Evolutionary conservation across 92 coral and sea anemone species (phyloP).

Genomic region (Anthopleura xanthogrammica): DNA sequence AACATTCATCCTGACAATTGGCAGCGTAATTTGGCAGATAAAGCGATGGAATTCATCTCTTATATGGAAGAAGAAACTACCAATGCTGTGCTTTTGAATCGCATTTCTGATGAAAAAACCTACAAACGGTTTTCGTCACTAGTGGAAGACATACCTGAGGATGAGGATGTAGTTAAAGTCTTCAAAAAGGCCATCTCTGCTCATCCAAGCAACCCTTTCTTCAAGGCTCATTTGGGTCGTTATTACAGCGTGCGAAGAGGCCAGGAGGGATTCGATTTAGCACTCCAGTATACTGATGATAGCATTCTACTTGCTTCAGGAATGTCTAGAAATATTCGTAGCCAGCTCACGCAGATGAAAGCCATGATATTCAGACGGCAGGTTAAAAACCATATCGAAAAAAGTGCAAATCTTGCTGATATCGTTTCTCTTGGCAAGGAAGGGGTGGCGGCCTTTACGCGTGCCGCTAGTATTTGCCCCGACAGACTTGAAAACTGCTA

Average conservation of each 20-base stretch:
- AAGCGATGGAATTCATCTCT: slow-evolving; percentile 35
- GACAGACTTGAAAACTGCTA: slow-evolving; percentile 36
- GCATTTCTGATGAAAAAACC: slow-evolving; percentile 33
- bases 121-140: slow-evolving; percentile 44
- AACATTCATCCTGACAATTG: slow-evolving; percentile 41
- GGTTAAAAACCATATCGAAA: slow-evolving; percentile 35
- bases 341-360: slow-evolving; percentile 72
- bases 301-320: slow-evolving; percentile 38
- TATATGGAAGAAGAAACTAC: slow-evolving; percentile 39
- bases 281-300: slow-evolving; percentile 37
- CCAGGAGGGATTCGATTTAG: slow-evolving; percentile 37
- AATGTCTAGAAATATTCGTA: slow-evolving; percentile 18
- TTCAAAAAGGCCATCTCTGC: slow-evolving; percentile 49
- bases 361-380: slow-evolving; percentile 68
- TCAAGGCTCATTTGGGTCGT: slow-evolving; percentile 64
- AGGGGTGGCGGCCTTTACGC: slow-evolving; percentile 31
- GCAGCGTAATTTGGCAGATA: slow-evolving; percentile 42
- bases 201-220: slow-evolving; percentile 48
- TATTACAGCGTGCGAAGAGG: slow-evolving; percentile 45
- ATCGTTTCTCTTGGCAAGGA: slow-evolving; percentile 29
- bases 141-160: slow-evolving; percentile 29
- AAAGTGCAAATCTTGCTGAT: slow-evolving; percentile 9
- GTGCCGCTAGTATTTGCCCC: slow-evolving; percentile 54
- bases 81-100: slow-evolving; percentile 34
- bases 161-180: slow-evolving; percentile 48